Base-by-base conservation (phyloP, 2,888 invertebrate species). In the Melinopterus prodromus region DNA sequence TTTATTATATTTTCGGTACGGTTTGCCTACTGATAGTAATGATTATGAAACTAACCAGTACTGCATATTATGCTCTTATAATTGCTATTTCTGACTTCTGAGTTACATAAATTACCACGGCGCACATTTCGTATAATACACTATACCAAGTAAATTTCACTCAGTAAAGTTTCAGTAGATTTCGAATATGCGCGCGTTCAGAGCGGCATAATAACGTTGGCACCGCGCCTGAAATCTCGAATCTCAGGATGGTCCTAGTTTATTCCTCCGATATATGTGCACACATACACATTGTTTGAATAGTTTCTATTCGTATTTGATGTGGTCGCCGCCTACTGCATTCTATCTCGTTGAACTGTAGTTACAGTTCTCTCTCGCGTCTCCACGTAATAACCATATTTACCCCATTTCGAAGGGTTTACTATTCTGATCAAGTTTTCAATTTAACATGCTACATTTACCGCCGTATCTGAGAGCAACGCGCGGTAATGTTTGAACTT, bases 381-480 rank as follows among this genome's bases (percentile, higher is more conserved):
- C 53, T 53, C 53, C 9, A 53, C 53, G 53, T 53, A 53, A 53
- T 53, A 53, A 53, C 53, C 53, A 53, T 53, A 53, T 53, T 53
- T 53, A 53, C 53, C 53, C 53, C 53, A 53, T 53, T 53, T 53
- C 53, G 3, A 53, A 53, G 9, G 53, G 53, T 53, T 53, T 53
- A 53, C 53, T 53, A 53, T 53, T 53, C 53, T 53, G 53, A 53
- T 53, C 53, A 53, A 53, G 53, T 53, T 53, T 53, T 53, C 53
- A 53, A 53, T 53, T 53, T 53, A 53, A 7, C 53, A 53, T 53
- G 53, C 53, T 53, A 53, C 53, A 53, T 53, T 53, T 53, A 53
- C 53, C 53, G 53, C 53, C 9, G 53, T 53, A 53, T 53, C 53
- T 53, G 53, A 7, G 53, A 53, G 53, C 7, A 53, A 53, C 53